These are phyloP conservation scores for Hypercompe scribonia DNA, from an alignment of 2,888 invertebrate species.

Conservation along the genomic window DNA sequence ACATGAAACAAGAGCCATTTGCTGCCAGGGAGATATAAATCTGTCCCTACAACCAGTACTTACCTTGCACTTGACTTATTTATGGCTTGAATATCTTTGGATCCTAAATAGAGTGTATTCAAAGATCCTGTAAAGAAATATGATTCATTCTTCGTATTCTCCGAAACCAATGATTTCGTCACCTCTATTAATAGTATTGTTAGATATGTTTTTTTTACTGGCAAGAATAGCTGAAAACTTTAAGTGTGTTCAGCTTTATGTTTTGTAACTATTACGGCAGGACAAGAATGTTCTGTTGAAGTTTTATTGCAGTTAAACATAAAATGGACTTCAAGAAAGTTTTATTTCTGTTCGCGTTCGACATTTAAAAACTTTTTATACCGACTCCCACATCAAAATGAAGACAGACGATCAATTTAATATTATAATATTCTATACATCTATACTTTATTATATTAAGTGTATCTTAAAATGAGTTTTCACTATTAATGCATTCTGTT, in stretches of 20 bases:
- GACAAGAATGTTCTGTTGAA: slow-evolving; percentile 20
- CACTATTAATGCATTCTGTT: not conserved
- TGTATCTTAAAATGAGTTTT: not conserved
- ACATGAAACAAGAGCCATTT: slow-evolving; percentile 43
- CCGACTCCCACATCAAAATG: not conserved
- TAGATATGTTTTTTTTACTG: slow-evolving; percentile 9
- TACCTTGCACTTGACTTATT: slow-evolving; percentile 65
- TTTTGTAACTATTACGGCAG: slow-evolving; percentile 16
- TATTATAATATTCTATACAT: not conserved
- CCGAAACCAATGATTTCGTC: slow-evolving; percentile 45
- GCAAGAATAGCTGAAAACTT: slow-evolving; percentile 12
- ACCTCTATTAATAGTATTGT: slow-evolving; percentile 15
- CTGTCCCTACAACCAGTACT: slow-evolving; percentile 45
- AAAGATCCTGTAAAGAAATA: slow-evolving; percentile 34
- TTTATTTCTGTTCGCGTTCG: slow-evolving; percentile 6
- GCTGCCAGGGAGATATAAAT: slow-evolving; percentile 41
- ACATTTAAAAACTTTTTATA: slow-evolving; percentile 18
- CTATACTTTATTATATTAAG: not conserved
- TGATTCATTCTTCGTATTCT: slow-evolving; percentile 44
- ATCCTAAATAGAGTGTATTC: slow-evolving; percentile 21
- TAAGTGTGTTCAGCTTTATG: slow-evolving; percentile 12
- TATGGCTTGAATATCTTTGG: slow-evolving; percentile 61
- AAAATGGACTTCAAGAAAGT: slow-evolving; percentile 9
- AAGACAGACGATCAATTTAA: no score
- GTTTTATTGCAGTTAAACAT: slow-evolving; percentile 20